Evolutionary conservation across 2,888 invertebrate species (phyloP).

Genomic region (Callosobruchus maculatus): DNA sequence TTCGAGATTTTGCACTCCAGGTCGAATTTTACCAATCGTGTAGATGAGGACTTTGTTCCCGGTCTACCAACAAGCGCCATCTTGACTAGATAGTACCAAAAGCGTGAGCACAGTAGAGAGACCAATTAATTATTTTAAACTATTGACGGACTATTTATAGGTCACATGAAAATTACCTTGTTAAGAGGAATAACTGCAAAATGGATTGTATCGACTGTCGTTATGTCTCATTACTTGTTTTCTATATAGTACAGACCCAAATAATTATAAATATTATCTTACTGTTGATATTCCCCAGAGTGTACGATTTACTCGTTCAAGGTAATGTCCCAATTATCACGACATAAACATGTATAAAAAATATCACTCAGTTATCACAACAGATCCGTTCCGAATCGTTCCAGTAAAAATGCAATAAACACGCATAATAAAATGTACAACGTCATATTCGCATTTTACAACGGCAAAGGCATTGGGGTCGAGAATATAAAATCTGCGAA

Average conservation of each 20-base stretch:
- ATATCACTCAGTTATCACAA: neutral
- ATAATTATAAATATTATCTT: neutral
- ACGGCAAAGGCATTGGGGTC: neutral
- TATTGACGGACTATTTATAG: neutral
- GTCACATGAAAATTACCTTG: too few species aligned
- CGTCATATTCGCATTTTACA: neutral
- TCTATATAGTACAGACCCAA: neutral
- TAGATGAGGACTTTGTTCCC: too few species aligned
- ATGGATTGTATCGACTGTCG: too few species aligned
- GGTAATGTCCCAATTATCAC: neutral
- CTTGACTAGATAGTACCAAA: too few species aligned
- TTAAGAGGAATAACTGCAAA: too few species aligned
- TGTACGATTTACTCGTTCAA: neutral
- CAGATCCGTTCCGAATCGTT: neutral
- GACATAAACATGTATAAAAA: neutral
- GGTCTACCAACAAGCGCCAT: too few species aligned
- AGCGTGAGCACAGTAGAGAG: too few species aligned
- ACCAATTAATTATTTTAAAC: too few species aligned
- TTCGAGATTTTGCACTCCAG: too few species aligned
- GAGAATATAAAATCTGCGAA: neutral
- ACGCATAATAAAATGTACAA: neutral
- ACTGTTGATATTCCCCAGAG: neutral
- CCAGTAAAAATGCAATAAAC: neutral
- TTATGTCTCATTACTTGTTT: neutral
- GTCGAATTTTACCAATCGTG: too few species aligned